A percentile compares a stretch with the other conserved stretches of the same genome.
Conservation (phyloP, 1,140 invertebrate species). For the Bombus soroeensis region DNA sequence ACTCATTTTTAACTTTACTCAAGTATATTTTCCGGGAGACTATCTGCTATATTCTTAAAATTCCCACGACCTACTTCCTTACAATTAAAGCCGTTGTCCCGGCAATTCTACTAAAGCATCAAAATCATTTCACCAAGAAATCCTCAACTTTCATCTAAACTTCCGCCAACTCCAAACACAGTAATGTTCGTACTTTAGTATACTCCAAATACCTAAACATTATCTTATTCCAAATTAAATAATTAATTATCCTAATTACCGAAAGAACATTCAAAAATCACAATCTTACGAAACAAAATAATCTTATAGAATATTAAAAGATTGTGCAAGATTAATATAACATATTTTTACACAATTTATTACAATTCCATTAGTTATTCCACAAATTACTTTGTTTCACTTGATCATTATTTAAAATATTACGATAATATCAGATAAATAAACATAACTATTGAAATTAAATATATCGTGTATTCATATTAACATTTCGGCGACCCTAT, state of each 20-base stretch:
- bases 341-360: too few relatives aligned
- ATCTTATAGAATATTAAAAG: too few relatives aligned
- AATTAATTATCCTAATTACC: not conserved
- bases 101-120: not conserved
- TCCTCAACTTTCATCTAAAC: not conserved
- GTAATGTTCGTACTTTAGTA: not conserved
- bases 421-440: too few relatives aligned
- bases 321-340: too few relatives aligned
- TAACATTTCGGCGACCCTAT: too few relatives aligned
- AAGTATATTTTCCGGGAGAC: not conserved
- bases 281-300: too few relatives aligned
- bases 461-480: too few relatives aligned
- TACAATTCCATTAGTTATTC: too few relatives aligned
- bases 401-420: too few relatives aligned
- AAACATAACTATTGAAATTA: too few relatives aligned
- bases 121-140: not conserved
- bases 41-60: not conserved
- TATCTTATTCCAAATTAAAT: not conserved
- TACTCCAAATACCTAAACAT: not conserved
- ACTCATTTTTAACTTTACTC: not conserved
- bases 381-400: too few relatives aligned
- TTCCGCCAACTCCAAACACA: not conserved
- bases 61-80: not conserved
- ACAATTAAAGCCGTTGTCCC: not conserved
- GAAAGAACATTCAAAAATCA: not conserved